These are phyloP conservation scores for Eubasilissa regina DNA, from an alignment of 1,140 invertebrate genomes.

Conservation along the genomic window DNA sequence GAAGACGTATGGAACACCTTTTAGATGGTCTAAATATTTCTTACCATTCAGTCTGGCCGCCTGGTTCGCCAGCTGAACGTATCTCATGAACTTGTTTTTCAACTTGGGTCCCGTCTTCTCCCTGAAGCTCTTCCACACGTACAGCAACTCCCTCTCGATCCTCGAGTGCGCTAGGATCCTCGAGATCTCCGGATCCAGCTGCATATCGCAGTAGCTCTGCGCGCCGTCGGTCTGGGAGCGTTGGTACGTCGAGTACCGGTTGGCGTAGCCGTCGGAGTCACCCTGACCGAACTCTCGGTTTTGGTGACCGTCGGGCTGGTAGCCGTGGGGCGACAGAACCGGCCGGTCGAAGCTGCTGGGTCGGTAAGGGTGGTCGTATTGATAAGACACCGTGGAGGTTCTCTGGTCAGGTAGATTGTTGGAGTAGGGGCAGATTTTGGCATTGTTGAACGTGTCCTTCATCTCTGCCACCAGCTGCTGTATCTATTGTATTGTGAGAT, in stretches of 20 bases:
- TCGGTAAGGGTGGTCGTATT: slow-evolving; percentile 14
- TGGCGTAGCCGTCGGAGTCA: background rate
- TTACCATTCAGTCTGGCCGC: slow-evolving; percentile 84
- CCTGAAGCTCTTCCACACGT: slow-evolving; percentile 87
- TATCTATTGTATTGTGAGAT: slow-evolving; percentile 72
- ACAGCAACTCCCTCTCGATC: slow-evolving; percentile 80
- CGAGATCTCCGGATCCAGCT: slow-evolving; percentile 79
- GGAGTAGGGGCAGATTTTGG: slow-evolving; percentile 80
- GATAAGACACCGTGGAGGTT: background rate
- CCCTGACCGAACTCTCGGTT: slow-evolving; percentile 18
- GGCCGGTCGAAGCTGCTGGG: slow-evolving; percentile 2
- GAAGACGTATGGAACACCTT: too few relatives aligned
- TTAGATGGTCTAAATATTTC: too few relatives aligned
- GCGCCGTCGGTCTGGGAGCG: slow-evolving; percentile 55
- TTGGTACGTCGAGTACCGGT: background rate
- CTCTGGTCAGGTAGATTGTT: slow-evolving; percentile 53
- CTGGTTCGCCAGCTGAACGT: slow-evolving; percentile 85
- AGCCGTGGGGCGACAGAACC: background rate
- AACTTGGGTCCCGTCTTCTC: slow-evolving; percentile 84
- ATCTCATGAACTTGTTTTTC: slow-evolving; percentile 83
- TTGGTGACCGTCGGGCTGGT: slow-evolving; percentile 44
- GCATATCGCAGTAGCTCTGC: slow-evolving; percentile 78
- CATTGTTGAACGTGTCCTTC: slow-evolving; percentile 85
- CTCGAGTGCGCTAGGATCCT: slow-evolving; percentile 81
- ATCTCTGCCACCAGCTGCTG: slow-evolving; percentile 83